Conservation (phyloP, 2,888 invertebrate species). For the Calameuta idolon region DNA sequence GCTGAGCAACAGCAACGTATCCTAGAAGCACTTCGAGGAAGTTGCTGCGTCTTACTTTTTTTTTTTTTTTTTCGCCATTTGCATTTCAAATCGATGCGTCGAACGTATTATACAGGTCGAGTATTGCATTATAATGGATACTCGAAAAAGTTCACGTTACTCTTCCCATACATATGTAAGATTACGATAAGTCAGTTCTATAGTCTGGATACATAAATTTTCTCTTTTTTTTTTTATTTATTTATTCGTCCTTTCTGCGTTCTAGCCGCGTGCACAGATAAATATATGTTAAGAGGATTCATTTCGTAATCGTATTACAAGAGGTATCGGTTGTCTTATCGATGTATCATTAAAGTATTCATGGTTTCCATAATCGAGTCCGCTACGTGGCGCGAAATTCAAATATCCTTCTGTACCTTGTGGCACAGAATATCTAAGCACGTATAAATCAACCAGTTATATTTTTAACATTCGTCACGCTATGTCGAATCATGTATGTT, state of each 20-base stretch:
- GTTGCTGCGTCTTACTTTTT: neutral
- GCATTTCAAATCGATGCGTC: slow-evolving; percentile 24
- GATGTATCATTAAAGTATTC: neutral
- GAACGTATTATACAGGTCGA: slow-evolving; percentile 49
- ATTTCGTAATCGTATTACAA: neutral
- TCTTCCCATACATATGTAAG: neutral
- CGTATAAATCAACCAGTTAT: neutral
- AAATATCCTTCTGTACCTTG: neutral
- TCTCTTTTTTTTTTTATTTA: neutral
- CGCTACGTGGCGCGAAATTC: too few species aligned
- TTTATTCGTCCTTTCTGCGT: neutral
- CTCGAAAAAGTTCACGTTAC: neutral
- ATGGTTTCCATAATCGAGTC: neutral
- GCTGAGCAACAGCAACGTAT: neutral
- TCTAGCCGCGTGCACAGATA: neutral
- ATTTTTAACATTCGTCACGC: too few species aligned
- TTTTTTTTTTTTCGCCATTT: neutral
- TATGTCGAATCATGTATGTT: neutral
- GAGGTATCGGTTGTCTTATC: neutral
- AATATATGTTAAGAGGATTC: neutral
- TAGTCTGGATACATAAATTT: neutral
- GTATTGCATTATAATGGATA: neutral
- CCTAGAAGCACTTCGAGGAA: neutral
- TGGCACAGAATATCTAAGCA: neutral
- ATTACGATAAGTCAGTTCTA: too few species aligned